These are phyloP conservation scores for Oopsacas minuta DNA, from an alignment of 37 sponge, comb jelly and placozoan genomes.

Conservation along the genomic window DNA sequence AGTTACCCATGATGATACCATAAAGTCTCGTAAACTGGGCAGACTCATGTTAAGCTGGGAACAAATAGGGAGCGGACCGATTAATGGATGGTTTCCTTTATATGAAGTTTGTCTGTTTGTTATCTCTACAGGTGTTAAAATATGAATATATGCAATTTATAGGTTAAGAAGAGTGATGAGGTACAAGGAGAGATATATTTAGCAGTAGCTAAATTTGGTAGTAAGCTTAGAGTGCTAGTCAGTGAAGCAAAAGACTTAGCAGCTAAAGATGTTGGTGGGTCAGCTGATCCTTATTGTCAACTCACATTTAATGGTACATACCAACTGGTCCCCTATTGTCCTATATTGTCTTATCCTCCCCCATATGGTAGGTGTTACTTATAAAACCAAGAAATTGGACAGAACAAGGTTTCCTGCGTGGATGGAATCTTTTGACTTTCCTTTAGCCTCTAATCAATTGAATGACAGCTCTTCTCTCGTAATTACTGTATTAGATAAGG, in stretches of 20 bases:
- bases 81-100: background rate
- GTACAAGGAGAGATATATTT: background rate
- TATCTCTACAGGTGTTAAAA: background rate
- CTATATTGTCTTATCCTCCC: background rate
- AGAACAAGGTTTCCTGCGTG: constrained; percentile 71
- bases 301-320: background rate
- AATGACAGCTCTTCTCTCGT: background rate
- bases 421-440: constrained; percentile 45
- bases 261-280: background rate
- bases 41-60: constrained; percentile 14
- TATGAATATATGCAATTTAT: no score
- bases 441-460: background rate
- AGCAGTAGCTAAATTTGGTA: background rate
- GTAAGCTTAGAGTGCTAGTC: background rate
- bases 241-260: background rate
- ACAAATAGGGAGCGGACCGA: background rate
- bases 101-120: background rate
- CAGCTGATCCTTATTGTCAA: background rate
- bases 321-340: background rate
- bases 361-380: background rate
- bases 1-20: background rate
- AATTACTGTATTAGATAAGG: constrained; percentile 39
- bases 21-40: background rate
- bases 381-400: constrained; percentile 21
- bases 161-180: background rate